Conservation (phyloP, 2,113 vertebrate species). For the Etia nguti region DNA sequence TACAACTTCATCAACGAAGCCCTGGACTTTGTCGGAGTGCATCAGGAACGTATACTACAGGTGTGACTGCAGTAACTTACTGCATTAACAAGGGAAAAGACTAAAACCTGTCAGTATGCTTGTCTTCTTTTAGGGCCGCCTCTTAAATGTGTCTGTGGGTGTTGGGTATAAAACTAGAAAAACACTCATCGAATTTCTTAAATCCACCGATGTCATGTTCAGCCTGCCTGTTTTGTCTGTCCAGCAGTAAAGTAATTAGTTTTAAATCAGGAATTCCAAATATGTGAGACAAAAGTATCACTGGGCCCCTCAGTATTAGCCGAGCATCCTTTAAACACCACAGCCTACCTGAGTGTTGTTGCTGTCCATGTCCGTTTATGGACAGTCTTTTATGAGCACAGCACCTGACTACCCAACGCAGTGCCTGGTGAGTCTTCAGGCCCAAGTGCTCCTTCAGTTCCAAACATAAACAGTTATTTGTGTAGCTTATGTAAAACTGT, state of each 20-base stretch:
- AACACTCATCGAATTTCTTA: neutral
- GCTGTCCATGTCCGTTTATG: neutral
- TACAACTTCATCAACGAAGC: slow-evolving; percentile 95
- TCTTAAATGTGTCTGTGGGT: neutral
- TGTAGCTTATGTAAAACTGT: neutral
- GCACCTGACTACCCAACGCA: neutral
- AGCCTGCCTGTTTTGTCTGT: neutral
- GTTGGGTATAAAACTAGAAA: neutral
- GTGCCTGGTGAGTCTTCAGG: neutral
- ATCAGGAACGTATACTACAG: slow-evolving; percentile 95
- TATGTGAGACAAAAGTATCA: neutral
- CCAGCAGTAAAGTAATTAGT: neutral
- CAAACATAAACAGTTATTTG: neutral
- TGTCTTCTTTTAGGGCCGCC: neutral
- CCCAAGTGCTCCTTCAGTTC: neutral
- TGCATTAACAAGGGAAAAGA: neutral
- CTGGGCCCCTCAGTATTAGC: neutral
- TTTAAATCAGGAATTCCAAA: neutral
- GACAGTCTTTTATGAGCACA: neutral
- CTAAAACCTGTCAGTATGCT: neutral
- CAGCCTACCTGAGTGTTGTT: neutral
- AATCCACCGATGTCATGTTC: neutral
- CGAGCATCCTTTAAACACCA: neutral
- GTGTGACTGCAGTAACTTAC: slow-evolving; percentile 50
- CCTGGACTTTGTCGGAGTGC: slow-evolving; percentile 92